Evolutionary conservation across 2,797 vertebrate genomes (phyloP), one percentile per base, ranked within the genome.

Genomic region (Chiloscyllium punctatum): DNA sequence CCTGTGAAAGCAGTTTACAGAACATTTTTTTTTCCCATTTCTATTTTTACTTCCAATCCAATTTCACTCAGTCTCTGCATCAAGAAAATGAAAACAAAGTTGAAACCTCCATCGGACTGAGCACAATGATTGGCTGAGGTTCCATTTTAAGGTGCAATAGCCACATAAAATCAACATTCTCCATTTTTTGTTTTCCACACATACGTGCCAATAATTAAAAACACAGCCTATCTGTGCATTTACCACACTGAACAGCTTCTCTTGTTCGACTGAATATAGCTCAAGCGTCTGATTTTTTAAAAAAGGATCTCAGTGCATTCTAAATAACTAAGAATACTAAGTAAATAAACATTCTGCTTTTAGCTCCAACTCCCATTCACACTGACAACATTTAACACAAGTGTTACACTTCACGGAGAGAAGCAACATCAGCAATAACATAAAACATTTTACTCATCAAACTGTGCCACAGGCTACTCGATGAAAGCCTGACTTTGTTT

Each of bases 1-100:
- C 94, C 42, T 48, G 69, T 94, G 94, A 94, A 74, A 94, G 30
- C 90, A 69, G 94, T 71, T 95, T 77, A 15, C 42, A 42, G 69
- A 92, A 48, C 37, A 8, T 62, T n/a, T 33, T 95, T 33, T 71
- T 72, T 77, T 95, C 53, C 94, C 27, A n/a, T 53, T 77, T 95
- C 71, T 11, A 27, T 16, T 25, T 11, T 53, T 94, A 15, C 27
- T 48, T 77, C 23, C 13, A 33, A 77, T 74, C 94, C 94, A 95
- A 53, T 33, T 95, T 95, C 53, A 77, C 48, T 42, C 48, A 77
- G 94, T 74, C 62, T 69, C 42, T 25, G n/a, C 30, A 74, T 30
- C 27, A 15, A 74, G 48, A n/a, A 53, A 62, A 77, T 57, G 27
- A 57, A 95, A 33, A 9, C 94, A 62, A 57, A 62, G 57, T 57